These are phyloP conservation scores for Anneissia japonica DNA, from an alignment of 35 echinoderm and acorn worm species.

Conservation along the genomic window DNA sequence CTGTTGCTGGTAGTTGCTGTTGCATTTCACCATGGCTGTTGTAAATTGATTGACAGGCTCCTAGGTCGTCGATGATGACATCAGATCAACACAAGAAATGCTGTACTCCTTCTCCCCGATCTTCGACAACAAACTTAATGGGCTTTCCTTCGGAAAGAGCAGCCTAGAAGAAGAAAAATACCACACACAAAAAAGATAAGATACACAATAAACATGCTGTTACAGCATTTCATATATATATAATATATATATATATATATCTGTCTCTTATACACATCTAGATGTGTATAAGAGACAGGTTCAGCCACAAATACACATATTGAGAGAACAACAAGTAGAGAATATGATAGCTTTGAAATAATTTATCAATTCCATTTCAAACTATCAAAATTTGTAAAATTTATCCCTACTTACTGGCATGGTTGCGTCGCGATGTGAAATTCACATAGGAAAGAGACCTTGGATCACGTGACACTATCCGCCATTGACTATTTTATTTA, in stretches of 20 bases:
- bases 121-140: conserved; percentile 51
- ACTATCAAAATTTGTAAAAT: background rate
- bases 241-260: too few relatives aligned
- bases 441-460: background rate
- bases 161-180: conserved; percentile 48
- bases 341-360: background rate
- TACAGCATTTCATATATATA: background rate
- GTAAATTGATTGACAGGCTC: background rate
- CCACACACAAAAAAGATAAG: background rate
- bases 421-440: background rate
- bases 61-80: background rate
- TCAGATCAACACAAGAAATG: background rate
- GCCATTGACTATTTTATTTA: background rate
- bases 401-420: background rate
- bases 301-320: background rate
- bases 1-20: background rate
- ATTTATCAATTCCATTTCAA: background rate
- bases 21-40: too few relatives aligned
- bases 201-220: background rate
- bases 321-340: background rate
- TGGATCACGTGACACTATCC: background rate
- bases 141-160: conserved; percentile 97
- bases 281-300: too few relatives aligned
- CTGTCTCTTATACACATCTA: too few relatives aligned
- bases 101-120: conserved; percentile 43